Conservation (phyloP, 2,888 invertebrate genomes). For the Epinotia brunnichana region DNA sequence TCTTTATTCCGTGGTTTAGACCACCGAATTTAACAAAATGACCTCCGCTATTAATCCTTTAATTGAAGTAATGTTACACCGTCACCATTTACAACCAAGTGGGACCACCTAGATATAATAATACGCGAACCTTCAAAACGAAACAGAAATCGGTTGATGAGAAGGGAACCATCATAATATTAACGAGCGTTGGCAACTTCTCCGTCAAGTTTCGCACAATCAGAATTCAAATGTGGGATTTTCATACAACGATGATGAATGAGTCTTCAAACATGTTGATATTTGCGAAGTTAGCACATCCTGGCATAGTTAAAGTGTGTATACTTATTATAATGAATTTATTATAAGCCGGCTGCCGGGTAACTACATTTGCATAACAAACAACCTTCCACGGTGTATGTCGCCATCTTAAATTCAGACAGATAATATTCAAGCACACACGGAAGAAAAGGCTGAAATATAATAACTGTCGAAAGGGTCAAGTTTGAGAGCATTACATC, state of each 20-base stretch:
- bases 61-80: background rate
- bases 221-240: slow-evolving; percentile 34
- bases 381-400: slow-evolving; percentile 45
- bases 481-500: background rate
- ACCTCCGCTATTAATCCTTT: too few relatives aligned
- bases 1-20: too few relatives aligned
- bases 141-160: slow-evolving; percentile 8
- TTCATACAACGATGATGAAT: slow-evolving; percentile 28
- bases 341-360: slow-evolving; percentile 47
- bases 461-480: background rate
- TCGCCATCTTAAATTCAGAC: slow-evolving; percentile 48
- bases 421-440: slow-evolving; percentile 46
- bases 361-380: slow-evolving; percentile 48
- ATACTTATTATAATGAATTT: slow-evolving; percentile 47
- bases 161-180: slow-evolving; percentile 6
- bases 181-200: slow-evolving; percentile 25
- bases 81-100: background rate
- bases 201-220: slow-evolving; percentile 23
- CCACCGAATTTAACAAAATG: too few relatives aligned
- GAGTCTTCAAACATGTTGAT: slow-evolving; percentile 38
- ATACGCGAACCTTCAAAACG: background rate
- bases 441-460: slow-evolving; percentile 46
- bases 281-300: slow-evolving; percentile 39
- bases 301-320: slow-evolving; percentile 34
- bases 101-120: too few relatives aligned